A percentile compares a stretch with the other conserved stretches of the same genome.
Evolutionary conservation across 2,797 vertebrate species (phyloP).

Genomic region (Acrossocheilus fasciatus): DNA sequence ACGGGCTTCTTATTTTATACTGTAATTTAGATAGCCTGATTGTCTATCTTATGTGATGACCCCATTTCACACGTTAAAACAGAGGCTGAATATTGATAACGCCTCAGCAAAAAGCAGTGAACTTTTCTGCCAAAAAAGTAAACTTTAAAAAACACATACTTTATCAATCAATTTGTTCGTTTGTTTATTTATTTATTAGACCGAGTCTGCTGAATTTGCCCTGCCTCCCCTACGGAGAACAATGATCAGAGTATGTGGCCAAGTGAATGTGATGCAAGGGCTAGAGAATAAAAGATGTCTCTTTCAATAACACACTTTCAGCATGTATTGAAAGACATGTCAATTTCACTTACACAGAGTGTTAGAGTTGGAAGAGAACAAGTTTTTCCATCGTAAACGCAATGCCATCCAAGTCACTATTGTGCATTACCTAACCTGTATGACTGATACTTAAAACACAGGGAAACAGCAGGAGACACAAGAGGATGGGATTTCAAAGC

Average conservation of each 20-base stretch:
- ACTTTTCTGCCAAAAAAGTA: conserved; percentile 60
- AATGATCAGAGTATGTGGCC: conserved; percentile 79
- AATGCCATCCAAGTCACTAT: conserved; percentile 74
- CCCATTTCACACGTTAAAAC: conserved; percentile 46
- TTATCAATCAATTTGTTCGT: conserved; percentile 74
- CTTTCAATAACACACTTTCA: conserved; percentile 77
- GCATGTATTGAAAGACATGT: conserved; percentile 75
- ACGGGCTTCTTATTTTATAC: conserved; percentile 34
- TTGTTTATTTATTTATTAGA: conserved; percentile 72
- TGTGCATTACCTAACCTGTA: conserved; percentile 72
- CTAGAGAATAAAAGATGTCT: conserved; percentile 81
- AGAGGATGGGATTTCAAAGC: conserved; percentile 65
- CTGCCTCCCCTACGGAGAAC: conserved; percentile 58
- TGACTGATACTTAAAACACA: conserved; percentile 82
- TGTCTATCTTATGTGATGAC: conserved; percentile 19
- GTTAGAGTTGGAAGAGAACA: conserved; percentile 69
- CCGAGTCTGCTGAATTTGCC: conserved; percentile 41
- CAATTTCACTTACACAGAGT: conserved; percentile 80
- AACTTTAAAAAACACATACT: conserved; percentile 67
- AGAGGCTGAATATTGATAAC: conserved; percentile 44
- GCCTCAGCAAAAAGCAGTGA: conserved; percentile 57
- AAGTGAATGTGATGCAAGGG: conserved; percentile 79
- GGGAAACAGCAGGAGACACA: conserved; percentile 74
- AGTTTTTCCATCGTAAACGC: conserved; percentile 72
- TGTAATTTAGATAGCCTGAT: neutral